These are phyloP conservation scores for Sciurus carolinensis DNA, from an alignment of 2,797 vertebrate species.

Conservation along the genomic window DNA sequence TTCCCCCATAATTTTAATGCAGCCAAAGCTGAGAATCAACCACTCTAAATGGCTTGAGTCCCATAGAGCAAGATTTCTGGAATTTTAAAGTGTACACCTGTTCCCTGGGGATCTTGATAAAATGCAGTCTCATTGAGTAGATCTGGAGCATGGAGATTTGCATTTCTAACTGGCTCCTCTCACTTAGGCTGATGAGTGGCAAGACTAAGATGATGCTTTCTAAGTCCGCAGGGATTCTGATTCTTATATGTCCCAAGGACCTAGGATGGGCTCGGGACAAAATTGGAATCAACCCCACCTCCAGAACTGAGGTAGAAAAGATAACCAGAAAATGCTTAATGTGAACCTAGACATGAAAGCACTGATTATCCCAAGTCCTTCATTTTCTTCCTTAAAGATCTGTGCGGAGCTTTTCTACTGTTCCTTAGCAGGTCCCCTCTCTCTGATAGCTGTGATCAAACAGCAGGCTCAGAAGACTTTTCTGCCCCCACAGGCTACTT, in stretches of 20 bases:
- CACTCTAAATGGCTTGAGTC: neutral
- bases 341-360: accelerated
- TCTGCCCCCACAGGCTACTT: neutral
- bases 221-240: neutral
- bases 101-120: neutral
- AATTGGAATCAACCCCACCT: neutral
- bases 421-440: neutral
- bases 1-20: neutral
- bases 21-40: neutral
- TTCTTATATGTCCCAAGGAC: neutral
- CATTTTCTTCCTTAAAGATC: neutral
- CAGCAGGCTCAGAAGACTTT: neutral
- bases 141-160: too few relatives aligned
- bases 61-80: accelerated
- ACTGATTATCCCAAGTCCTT: neutral
- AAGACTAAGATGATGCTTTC: neutral
- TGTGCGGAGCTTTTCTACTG: neutral
- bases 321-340: neutral
- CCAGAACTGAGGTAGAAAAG: neutral
- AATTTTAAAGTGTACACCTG: accelerated
- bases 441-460: neutral
- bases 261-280: neutral
- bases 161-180: neutral
- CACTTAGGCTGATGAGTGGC: neutral
- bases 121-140: neutral